Base-by-base conservation (phyloP, 1,140 invertebrate species). In the Lordiphosa clarofinis region DNA sequence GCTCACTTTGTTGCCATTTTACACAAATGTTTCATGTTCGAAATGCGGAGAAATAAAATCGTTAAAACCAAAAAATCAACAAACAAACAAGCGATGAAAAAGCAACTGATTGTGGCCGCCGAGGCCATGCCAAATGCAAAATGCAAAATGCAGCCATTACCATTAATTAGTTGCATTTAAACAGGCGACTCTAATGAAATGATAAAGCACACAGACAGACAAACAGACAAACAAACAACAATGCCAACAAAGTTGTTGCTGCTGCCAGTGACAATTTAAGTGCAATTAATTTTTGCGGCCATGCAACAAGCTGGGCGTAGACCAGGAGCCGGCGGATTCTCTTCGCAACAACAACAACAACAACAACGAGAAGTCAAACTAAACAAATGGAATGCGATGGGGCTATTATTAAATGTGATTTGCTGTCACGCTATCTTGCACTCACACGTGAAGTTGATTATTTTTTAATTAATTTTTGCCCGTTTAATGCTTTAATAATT, bases 81-180 rank as follows among this genome's bases (percentile, higher is more conserved):
- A 28, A 44, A 75, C 76, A 79, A 79, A 81, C 76, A 79, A 82
- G 55, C 54, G 47, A 66, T 64, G 49, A 31, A 31, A 31, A 31
- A 31, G 6, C 28, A 31, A 31, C 28, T 31, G 28, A 31, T 42
- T 53, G 61, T 61, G 66, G 71, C 53, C 37, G 58, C 47, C 72
- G 66, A 79, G 75, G 75, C 66, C 75, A 79, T 79, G 75, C 75
- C 82, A 79, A 79, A 79, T 79, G 75, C 75, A 79, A 79, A 79
- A 79, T 79, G 75, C 75, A 79, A 79, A 79, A 81, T 79, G 75
- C 28, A 79, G 71, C 75, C 76, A 79, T 79, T 79, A 79, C 75
- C 76, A 63, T 82, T 79, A 79, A 79, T 79, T 79, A 79, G 74
- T 79, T 79, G 74, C 76, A 68, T 81, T 79, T 79, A 79, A 79